Base-by-base conservation (phyloP, 2,797 vertebrate genomes). In the Neoniphon sammara region DNA sequence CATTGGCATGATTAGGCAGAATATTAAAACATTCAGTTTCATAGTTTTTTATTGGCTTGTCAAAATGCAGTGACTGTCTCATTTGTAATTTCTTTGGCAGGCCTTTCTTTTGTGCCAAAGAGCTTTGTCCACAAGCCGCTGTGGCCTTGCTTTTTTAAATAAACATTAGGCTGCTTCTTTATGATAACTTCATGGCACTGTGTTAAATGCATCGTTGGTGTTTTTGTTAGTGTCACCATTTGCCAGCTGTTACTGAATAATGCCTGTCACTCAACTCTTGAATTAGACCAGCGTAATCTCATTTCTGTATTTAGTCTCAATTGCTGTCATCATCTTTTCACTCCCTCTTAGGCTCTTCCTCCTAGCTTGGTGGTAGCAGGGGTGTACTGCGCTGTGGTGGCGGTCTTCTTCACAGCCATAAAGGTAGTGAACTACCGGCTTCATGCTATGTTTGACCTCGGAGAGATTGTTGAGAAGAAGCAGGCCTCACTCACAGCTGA, bases 381-480 rank as follows among this genome's bases (percentile, higher is more conserved):
- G 0, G 86, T 94, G 46, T 97, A 97, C 89, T 97, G 96, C 23
- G 93, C 94, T 0, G 95, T 95, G 78, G 95, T 97, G 74, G 96
- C 95, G 0, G 79, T 93, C 73, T 96, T 96, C 88, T 97, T 97
- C 84, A 94, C 95, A 0, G 91, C 95, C 74, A 93, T 97, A 75
- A 97, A 97, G 84, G 94, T 94, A 6, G 91, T 97, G 57, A 97
- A 97, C 88, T 97, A 94, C 73, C 94, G 96, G 23, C 93, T 97
- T 20, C 96, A 97, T 21, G 84, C 96, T 53, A 97, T 97, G 96
- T 97, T 97, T 12, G 96, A 97, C 87, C 93, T 96, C 47, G 96
- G 96, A 0, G 96, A 97, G 88, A 96, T 96, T n/a, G 94, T 96
- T 59, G 96, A 97, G 91, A 96, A 96, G 88, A 95, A 94, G 81